Evolutionary conservation across 2,888 invertebrate species (phyloP).

Genomic region (Heliconius ethilla): DNA sequence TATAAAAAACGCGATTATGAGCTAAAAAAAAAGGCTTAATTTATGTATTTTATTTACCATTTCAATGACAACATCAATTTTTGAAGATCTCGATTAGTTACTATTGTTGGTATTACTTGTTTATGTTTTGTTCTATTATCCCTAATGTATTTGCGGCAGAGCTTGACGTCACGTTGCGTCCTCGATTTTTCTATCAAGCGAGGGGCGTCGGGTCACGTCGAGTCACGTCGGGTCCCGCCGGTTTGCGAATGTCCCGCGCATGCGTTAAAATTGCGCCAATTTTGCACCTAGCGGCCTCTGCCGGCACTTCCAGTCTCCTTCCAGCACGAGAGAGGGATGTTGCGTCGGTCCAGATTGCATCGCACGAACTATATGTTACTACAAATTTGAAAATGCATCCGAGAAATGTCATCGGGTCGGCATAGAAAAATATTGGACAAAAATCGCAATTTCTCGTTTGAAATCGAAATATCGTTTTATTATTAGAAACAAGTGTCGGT

Average conservation of each 20-base stretch:
- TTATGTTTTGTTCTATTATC: slow-evolving; percentile 75
- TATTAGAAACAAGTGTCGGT: slow-evolving; percentile 42
- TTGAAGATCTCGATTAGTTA: neutral
- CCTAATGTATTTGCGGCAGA: slow-evolving; percentile 68
- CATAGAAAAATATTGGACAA: slow-evolving; percentile 37
- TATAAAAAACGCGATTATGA: slow-evolving; percentile 43
- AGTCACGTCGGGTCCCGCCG: slow-evolving; percentile 73
- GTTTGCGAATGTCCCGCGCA: slow-evolving; percentile 70
- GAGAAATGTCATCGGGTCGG: slow-evolving; percentile 61
- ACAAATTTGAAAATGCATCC: slow-evolving; percentile 73
- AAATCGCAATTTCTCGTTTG: slow-evolving; percentile 45
- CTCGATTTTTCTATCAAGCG: slow-evolving; percentile 79
- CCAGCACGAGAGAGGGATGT: slow-evolving; percentile 68
- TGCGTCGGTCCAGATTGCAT: slow-evolving; percentile 65
- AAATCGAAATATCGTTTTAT: slow-evolving; percentile 35
- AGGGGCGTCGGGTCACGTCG: slow-evolving; percentile 75
- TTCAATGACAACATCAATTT: neutral
- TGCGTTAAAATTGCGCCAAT: slow-evolving; percentile 81
- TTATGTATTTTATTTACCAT: slow-evolving; percentile 26
- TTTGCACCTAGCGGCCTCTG: slow-evolving; percentile 77
- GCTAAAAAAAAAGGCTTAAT: slow-evolving; percentile 36
- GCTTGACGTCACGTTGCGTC: slow-evolving; percentile 79
- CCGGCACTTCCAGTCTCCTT: slow-evolving; percentile 69
- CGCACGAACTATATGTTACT: slow-evolving; percentile 60
- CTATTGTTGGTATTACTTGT: slow-evolving; percentile 38